Evolutionary conservation across 2,888 invertebrate genomes (phyloP).

Genomic region (Epirrhoe tristata): DNA sequence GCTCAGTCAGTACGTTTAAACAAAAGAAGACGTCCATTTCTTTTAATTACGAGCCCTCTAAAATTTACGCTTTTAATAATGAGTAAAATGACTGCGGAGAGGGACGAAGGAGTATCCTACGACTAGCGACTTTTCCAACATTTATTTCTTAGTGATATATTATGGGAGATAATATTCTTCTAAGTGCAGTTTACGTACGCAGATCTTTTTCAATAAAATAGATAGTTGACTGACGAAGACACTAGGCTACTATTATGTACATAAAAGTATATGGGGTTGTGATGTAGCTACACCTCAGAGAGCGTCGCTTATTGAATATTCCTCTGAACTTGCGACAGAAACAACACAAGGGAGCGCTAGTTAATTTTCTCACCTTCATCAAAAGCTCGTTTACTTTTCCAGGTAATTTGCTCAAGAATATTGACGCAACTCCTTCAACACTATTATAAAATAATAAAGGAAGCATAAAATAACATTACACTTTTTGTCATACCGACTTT

Average conservation of each 20-base stretch:
- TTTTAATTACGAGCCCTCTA: not conserved
- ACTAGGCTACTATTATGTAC: too few relatives aligned
- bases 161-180: too few relatives aligned
- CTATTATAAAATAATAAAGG: constrained; percentile 31
- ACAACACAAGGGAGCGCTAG: not conserved
- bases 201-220: too few relatives aligned
- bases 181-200: too few relatives aligned
- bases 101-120: too few relatives aligned
- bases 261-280: not conserved
- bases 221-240: too few relatives aligned
- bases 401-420: constrained; percentile 37
- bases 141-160: too few relatives aligned
- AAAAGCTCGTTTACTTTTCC: constrained; percentile 39
- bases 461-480: constrained; percentile 9
- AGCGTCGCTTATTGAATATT: not conserved
- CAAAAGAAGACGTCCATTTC: constrained; percentile 2
- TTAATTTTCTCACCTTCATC: constrained; percentile 31
- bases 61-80: not conserved
- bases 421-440: constrained; percentile 35
- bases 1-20: not conserved
- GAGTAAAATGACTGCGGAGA: not conserved
- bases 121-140: too few relatives aligned
- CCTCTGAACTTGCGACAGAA: not conserved
- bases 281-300: not conserved
- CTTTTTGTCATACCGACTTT: not conserved